Conservation (phyloP, 2,113 vertebrate species). For the Mus pahari region DNA sequence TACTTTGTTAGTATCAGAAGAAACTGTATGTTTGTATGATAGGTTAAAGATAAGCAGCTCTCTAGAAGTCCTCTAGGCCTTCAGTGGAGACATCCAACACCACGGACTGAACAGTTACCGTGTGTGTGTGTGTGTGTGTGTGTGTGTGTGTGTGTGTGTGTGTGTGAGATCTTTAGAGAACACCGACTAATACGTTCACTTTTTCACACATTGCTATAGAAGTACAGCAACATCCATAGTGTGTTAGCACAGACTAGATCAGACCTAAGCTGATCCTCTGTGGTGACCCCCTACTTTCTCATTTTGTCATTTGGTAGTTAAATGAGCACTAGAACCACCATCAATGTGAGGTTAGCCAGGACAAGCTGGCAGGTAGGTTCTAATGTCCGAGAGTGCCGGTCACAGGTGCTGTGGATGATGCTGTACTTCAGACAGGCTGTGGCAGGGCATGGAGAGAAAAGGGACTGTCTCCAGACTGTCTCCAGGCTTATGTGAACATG, state of each 20-base stretch:
- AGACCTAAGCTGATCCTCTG: not conserved
- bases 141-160: too few relatives aligned
- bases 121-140: too few relatives aligned
- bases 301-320: not conserved
- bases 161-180: not conserved
- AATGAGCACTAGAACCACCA: not conserved
- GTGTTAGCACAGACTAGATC: not conserved
- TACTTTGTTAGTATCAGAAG: not conserved
- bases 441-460: not conserved
- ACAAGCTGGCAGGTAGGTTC: not conserved
- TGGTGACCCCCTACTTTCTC: not conserved
- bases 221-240: not conserved
- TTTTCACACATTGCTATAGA: not conserved
- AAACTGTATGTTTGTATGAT: not conserved
- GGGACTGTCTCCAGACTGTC: not conserved
- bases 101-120: not conserved
- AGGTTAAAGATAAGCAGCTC: not conserved
- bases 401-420: not conserved
- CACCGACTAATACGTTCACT: not conserved
- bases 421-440: not conserved
- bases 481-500: not conserved
- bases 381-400: rapidly evolving
- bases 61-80: not conserved
- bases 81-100: not conserved
- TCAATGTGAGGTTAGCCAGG: not conserved